These are phyloP conservation scores for Cybosia mesomella DNA, from an alignment of 2,888 invertebrate species.

Conservation along the genomic window DNA sequence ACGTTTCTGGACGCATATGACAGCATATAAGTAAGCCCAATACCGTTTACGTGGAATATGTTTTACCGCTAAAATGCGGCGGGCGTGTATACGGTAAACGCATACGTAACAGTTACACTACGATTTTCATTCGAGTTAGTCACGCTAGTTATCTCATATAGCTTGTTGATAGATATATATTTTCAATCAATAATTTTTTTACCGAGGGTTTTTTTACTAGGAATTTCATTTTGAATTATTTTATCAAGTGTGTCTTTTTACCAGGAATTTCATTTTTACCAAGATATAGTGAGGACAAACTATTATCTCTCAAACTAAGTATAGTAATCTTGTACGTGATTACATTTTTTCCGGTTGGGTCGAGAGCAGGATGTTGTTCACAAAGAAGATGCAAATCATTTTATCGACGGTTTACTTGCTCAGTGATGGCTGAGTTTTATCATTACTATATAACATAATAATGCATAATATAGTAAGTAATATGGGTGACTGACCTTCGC, in stretches of 20 bases:
- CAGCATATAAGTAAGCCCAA: constrained; percentile 4
- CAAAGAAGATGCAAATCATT: neutral
- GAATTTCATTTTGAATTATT: too few relatives aligned
- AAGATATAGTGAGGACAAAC: neutral
- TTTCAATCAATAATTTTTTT: too few relatives aligned
- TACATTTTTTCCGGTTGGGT: neutral
- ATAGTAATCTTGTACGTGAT: constrained; percentile 3
- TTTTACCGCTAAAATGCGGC: constrained; percentile 34
- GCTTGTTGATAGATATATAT: too few relatives aligned
- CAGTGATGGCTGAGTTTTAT: neutral
- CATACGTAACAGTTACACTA: constrained; percentile 56
- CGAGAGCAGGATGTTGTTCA: neutral
- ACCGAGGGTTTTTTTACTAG: neutral
- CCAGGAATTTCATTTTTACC: neutral
- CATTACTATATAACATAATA: neutral
- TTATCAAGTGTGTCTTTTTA: neutral
- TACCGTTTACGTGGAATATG: constrained; percentile 21
- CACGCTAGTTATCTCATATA: constrained; percentile 33
- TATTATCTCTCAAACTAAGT: neutral
- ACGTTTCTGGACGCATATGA: constrained; percentile 4
- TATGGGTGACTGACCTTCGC: too few relatives aligned
- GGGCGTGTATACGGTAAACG: constrained; percentile 43
- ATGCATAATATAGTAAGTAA: too few relatives aligned
- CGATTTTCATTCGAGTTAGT: constrained; percentile 48
- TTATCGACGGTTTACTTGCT: neutral